phyloP scores from a whole-genome alignment of 2,888 invertebrate species.

The Meghimatium bilineatum region DNA sequence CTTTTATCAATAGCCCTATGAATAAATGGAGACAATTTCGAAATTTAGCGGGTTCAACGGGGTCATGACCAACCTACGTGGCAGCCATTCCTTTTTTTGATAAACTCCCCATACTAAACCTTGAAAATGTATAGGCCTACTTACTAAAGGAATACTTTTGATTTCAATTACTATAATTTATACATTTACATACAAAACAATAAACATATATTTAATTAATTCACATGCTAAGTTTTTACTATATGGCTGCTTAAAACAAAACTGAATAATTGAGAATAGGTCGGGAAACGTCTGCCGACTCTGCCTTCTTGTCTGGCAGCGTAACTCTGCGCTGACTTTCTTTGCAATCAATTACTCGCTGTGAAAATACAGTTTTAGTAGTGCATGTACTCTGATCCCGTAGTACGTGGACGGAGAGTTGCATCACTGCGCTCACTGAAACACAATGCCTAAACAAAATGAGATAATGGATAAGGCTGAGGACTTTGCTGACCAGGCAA shows the following conservation, averaged over 20 bases:
- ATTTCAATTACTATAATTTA: not conserved
- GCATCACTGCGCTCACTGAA: not conserved
- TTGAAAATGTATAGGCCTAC: not conserved
- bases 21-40: not conserved
- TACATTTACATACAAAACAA: not conserved
- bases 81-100: not conserved
- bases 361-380: too few relatives aligned
- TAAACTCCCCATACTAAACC: not conserved
- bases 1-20: too few relatives aligned
- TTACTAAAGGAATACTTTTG: not conserved
- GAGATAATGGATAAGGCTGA: conserved; percentile 83
- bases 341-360: not conserved
- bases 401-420: conserved; percentile 31
- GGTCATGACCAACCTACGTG: conserved; percentile 22
- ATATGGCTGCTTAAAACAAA: not conserved
- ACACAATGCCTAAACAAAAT: conserved; percentile 69
- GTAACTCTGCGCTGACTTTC: conserved; percentile 29
- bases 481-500: conserved; percentile 96
- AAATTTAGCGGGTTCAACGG: not conserved
- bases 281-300: too few relatives aligned
- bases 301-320: not conserved
- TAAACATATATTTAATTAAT: not conserved
- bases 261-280: not conserved
- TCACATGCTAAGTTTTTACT: not conserved
- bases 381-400: not conserved